Evolutionary conservation across 2,888 invertebrate genomes (phyloP).

Genomic region (Psococerastis gibbosa): DNA sequence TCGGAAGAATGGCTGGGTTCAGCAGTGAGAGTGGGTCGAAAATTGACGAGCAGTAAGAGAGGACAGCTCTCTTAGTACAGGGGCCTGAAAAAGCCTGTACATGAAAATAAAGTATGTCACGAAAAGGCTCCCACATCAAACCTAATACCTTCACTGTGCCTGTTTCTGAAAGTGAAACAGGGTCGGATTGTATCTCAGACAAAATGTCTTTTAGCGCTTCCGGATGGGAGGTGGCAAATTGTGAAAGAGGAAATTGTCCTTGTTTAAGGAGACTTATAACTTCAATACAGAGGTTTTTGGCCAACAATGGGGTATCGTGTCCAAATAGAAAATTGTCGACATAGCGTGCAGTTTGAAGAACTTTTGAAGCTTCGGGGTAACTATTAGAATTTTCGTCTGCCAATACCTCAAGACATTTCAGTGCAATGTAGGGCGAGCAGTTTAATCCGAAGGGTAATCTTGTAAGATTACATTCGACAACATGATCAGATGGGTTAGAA

Average conservation of each 20-base stretch:
- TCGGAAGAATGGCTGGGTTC: conserved; percentile 11
- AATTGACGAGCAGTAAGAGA: conserved; percentile 11
- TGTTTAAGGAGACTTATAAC: background rate
- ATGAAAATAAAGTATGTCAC: background rate
- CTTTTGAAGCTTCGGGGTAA: conserved; percentile 16
- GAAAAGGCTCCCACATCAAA: background rate
- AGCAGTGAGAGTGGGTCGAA: conserved; percentile 16
- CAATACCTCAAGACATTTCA: conserved; percentile 15
- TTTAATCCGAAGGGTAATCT: conserved; percentile 19
- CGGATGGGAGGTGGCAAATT: conserved; percentile 4
- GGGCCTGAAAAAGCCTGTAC: background rate
- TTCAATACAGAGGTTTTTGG: background rate
- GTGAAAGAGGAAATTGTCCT: conserved; percentile 2
- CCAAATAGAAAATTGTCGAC: conserved; percentile 18
- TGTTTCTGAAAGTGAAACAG: no score
- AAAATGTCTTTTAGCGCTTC: background rate
- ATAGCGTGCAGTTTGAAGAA: conserved; percentile 15
- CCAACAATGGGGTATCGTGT: conserved; percentile 10
- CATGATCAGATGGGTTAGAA: conserved; percentile 10
- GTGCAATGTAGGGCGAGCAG: conserved; percentile 17
- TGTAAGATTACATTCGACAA: conserved; percentile 16
- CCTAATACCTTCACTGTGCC: conserved; percentile 3
- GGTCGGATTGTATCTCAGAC: no score
- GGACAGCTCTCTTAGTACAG: conserved; percentile 11
- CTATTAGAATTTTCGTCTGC: conserved; percentile 17